Evolutionary conservation across 2,888 invertebrate species (phyloP).

Genomic region (Dryadula phaetusa): DNA sequence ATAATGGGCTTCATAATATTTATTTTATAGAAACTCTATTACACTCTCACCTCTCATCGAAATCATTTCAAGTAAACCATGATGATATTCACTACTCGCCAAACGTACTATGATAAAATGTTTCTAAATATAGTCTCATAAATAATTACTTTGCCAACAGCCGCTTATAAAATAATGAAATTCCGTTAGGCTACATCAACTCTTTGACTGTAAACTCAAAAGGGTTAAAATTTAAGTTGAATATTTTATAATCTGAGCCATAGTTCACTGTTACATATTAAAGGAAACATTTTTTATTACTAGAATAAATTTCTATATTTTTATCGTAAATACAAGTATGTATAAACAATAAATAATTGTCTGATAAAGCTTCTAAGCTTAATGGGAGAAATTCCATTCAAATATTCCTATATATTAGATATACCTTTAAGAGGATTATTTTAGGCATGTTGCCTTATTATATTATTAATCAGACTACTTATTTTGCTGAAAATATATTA

Average conservation of each 20-base stretch:
- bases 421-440: neutral
- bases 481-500: neutral
- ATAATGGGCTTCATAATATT: too few relatives aligned
- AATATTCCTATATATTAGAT: neutral
- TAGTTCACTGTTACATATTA: constrained; percentile 4
- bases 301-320: neutral
- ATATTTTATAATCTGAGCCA: constrained; percentile 34
- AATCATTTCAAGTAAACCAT: neutral
- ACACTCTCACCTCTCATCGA: too few relatives aligned
- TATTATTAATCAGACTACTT: neutral
- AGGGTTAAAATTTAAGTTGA: constrained; percentile 35
- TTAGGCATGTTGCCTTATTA: neutral
- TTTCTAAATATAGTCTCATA: neutral
- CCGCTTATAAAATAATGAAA: constrained; percentile 33
- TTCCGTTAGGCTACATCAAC: constrained; percentile 26
- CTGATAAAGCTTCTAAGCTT: neutral
- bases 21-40: too few relatives aligned
- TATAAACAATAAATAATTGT: too few relatives aligned
- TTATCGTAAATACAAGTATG: neutral
- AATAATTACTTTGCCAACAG: constrained; percentile 18
- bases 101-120: neutral
- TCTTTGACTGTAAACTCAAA: constrained; percentile 34
- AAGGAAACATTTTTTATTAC: neutral
- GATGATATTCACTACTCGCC: neutral
- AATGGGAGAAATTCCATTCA: neutral